Conservation (phyloP, 2,113 vertebrate genomes). For the Butorides virescens region DNA sequence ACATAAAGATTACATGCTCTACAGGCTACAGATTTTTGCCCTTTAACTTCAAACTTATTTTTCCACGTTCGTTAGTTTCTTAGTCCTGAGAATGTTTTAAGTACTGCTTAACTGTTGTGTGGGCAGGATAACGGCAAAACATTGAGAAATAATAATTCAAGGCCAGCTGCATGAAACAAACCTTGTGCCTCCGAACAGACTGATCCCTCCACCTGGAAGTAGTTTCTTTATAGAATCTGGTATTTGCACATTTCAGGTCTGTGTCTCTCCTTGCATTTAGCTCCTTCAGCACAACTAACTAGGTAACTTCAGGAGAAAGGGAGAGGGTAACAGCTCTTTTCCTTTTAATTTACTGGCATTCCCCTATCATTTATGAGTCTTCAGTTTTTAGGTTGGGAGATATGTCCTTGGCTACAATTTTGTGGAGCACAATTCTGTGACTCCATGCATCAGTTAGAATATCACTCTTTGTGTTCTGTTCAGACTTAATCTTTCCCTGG, state of each 20-base stretch:
- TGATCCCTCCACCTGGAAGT: conserved; percentile 16
- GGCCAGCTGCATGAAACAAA: background rate
- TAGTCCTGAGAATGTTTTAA: background rate
- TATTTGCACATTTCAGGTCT: background rate
- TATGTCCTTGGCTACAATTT: background rate
- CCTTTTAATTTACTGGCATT: background rate
- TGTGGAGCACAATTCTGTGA: background rate
- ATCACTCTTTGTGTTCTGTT: background rate
- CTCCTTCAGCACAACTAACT: background rate
- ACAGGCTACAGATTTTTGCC: background rate
- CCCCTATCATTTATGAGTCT: background rate
- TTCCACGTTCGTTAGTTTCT: background rate
- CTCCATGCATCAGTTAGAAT: background rate
- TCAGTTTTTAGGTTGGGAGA: background rate
- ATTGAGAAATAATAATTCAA: background rate
- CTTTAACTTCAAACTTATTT: background rate
- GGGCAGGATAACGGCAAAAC: background rate
- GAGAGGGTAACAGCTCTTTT: background rate
- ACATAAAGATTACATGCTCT: background rate
- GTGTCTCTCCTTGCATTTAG: background rate
- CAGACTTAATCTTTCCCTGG: background rate
- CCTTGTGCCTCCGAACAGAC: background rate
- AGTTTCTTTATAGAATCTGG: background rate
- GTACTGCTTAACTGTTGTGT: background rate
- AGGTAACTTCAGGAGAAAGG: background rate